Base-by-base conservation (phyloP, 1,140 invertebrate species). In the Drosophila nebulosa region DNA sequence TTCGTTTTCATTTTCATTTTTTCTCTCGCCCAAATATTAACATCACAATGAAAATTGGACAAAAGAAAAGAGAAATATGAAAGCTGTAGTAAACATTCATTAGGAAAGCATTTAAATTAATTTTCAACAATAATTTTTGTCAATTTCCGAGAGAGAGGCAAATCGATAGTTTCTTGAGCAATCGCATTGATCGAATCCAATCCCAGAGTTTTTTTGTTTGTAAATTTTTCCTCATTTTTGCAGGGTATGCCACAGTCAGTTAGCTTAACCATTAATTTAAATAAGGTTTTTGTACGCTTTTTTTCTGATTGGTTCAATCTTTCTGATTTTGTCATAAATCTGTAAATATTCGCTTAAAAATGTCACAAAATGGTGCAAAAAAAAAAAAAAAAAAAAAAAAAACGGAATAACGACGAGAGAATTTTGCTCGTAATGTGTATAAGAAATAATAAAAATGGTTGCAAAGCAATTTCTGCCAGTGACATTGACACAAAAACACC, bases 21-120 rank as follows among this genome's bases (percentile, higher is more conserved):
- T 59, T 61, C 70, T n/a, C 53, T 18, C 4, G n/a, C 18, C 21
- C 2, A 5, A 14, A 18, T 53, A 24, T 74, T 74, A 74, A 56
- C 71, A 74, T 74, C 55, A 74, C 63, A 75, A 75, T 66, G 24
- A 27, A 14, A 18, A n/a, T 46, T 26, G 26, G 42, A 59, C 61
- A 65, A 55, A 50, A 79, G 53, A 65, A 55, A 50, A 79, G 53
- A 10, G 60, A 73, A 69, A 64, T 81, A 81, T 78, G 70, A 86
- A 53, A 27, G 70, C 74, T 69, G 64, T 72, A 70, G 64, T 72
- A 70, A 63, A 52, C 81, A 75, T 67, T 86, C 81, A 86, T 86
- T 81, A 88, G 56, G 64, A 64, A 78, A 63, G 81, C 83, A 75
- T 86, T 86, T 88, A 88, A 86, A 86, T 86, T 88, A 88, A 86